phyloP scores from a whole-genome alignment of 2,888 invertebrate species.

The Stenchaetothrips biformis region DNA sequence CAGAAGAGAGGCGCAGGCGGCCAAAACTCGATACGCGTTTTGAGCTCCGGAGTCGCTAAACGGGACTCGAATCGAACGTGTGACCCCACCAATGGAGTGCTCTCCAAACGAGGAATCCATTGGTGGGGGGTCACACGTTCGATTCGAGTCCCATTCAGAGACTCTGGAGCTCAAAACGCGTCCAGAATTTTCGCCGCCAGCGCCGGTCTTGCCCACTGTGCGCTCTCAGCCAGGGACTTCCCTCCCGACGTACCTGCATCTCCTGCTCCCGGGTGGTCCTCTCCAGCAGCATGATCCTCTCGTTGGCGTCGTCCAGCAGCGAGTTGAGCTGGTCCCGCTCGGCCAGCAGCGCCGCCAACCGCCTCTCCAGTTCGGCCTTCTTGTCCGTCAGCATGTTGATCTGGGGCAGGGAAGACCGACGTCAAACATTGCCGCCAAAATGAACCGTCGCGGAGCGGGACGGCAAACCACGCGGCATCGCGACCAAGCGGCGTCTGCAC shows the following conservation, averaged over 20 bases:
- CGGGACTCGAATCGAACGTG: no score
- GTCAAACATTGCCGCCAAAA: background rate
- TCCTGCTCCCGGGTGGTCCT: slow-evolving; percentile 74
- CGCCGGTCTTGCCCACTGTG: no score
- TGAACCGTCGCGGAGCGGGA: background rate
- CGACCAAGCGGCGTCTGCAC: no score
- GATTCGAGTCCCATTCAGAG: no score
- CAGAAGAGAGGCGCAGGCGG: no score
- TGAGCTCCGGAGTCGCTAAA: no score
- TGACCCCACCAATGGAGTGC: no score
- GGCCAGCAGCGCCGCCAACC: slow-evolving; percentile 66
- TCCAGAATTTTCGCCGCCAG: no score
- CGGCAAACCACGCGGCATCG: background rate
- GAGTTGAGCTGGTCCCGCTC: slow-evolving; percentile 75
- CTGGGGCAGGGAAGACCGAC: slow-evolving; percentile 43
- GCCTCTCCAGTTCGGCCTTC: slow-evolving; percentile 76
- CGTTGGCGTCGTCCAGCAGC: slow-evolving; percentile 84
- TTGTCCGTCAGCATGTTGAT: slow-evolving; percentile 76
- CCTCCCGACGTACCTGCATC: slow-evolving; percentile 51
- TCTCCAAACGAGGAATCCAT: no score
- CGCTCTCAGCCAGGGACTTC: slow-evolving; percentile 40
- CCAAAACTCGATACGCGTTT: no score
- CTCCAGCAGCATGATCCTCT: slow-evolving; percentile 80
- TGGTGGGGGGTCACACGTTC: no score
- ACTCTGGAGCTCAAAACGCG: no score